Evolutionary conservation across 2,797 vertebrate genomes (phyloP), one percentile per base, ranked within the genome.

Genomic region (Crax fasciolata): DNA sequence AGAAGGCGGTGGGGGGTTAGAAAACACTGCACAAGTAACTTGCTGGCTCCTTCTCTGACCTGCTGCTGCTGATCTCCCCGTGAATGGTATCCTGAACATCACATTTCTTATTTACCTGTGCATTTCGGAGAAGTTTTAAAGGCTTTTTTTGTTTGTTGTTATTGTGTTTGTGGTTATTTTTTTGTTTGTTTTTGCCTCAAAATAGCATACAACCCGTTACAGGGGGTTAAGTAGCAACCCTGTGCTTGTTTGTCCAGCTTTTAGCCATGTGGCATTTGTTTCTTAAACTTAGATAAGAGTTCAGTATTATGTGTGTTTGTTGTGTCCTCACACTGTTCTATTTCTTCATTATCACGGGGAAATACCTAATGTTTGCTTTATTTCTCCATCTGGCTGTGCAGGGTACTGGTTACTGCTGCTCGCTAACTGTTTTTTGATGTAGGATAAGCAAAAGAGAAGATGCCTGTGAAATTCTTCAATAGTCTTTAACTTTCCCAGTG

Each of bases 41-140:
- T 62, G 11, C 23, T 86, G 67, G 5, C 14, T 77, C 19, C n/a
- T 86, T 83, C 44, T 52, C 13, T 62, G 23, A 43, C 6, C 23
- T 5, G 12, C 4, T 48, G 48, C 20, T 13, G 16, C 9, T 62
- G 12, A 12, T 38, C 4, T 11, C 2, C 5, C 1, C 3, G 2
- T 5, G 6, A 20, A 5, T 30, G 16, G 1, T 49, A 11, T 65
- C 1, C 0, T 52, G 32, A 72, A 77, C 5, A 27, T 63, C 9
- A 7, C 4, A 23, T 30, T 65, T 90, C 11, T 27, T 57, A 2
- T 15, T 62, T 38, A 48, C 27, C 70, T 63, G 4, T 8, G 18
- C 73, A 6, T 32, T 82, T 43, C 46, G 25, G 72, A 43, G 41
- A 61, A 61, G n/a, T 25, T n/a, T 57, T 46, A 39, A 54, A 49